Conservation (phyloP, 2,797 vertebrate genomes). For the Gila robusta region DNA sequence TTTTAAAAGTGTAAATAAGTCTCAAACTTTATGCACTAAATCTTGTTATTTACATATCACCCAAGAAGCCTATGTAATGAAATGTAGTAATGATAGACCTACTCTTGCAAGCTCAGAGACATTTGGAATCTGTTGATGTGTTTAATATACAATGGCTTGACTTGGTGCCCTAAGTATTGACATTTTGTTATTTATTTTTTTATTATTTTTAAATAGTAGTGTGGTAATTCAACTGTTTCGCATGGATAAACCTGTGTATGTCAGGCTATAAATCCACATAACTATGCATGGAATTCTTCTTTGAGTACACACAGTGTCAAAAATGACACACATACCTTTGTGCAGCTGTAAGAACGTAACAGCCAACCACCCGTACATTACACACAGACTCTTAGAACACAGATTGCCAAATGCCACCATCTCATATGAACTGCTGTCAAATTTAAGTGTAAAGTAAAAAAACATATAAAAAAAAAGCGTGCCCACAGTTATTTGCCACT, state of each 20-base stretch:
- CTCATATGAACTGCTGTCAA: constrained; percentile 13
- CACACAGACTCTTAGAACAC: constrained; percentile 14
- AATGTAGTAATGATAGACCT: no score
- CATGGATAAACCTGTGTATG: no score
- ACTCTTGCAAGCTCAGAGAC: no score
- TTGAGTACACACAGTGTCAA: not conserved
- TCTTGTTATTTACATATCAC: no score
- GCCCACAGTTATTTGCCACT: constrained; percentile 13
- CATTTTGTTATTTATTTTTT: no score
- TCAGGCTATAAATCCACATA: not conserved
- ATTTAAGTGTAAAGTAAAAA: constrained; percentile 30
- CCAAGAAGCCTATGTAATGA: no score
- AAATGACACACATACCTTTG: not conserved
- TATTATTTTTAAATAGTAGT: no score
- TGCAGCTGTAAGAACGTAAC: not conserved
- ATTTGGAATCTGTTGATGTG: no score
- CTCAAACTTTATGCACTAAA: no score
- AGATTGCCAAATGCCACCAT: constrained; percentile 19
- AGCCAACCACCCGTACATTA: not conserved
- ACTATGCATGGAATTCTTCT: not conserved
- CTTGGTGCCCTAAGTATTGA: not conserved
- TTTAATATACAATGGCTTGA: not conserved
- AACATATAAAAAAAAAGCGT: not conserved
- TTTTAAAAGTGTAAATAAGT: no score
- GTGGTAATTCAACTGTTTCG: no score